These are phyloP conservation scores for Drosophila teissieri DNA, from an alignment of 1,140 invertebrate genomes.

Conservation along the genomic window DNA sequence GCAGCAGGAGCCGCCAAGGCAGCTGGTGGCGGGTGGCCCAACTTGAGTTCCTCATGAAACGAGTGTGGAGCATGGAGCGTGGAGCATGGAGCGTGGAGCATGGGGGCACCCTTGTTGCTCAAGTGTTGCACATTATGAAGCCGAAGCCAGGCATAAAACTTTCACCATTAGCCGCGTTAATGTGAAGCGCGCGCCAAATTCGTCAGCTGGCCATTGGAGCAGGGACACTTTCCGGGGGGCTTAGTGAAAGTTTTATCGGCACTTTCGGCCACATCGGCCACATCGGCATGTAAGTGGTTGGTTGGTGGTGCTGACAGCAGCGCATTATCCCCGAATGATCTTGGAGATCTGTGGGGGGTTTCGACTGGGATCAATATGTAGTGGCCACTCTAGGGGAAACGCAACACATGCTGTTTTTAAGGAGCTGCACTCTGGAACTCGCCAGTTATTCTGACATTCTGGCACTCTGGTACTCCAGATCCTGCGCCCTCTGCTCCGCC, in stretches of 20 bases:
- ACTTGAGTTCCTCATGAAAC: constrained; percentile 49
- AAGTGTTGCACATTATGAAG: constrained; percentile 76
- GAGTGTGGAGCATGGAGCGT: background rate
- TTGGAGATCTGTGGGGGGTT: constrained; percentile 11
- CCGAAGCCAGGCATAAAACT: constrained; percentile 75
- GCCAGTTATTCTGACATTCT: background rate
- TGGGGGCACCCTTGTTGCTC: constrained; percentile 38
- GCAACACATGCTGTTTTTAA: constrained; percentile 31
- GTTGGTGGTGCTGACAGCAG: too few relatives aligned
- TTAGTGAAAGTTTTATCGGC: constrained; percentile 66
- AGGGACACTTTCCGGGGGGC: constrained; percentile 38
- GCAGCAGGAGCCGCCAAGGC: background rate
- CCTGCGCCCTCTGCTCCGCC: too few relatives aligned
- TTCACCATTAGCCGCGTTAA: constrained; percentile 79
- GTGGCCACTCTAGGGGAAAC: background rate
- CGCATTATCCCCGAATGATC: constrained; percentile 6
- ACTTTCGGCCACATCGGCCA: constrained; percentile 45
- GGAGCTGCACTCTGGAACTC: background rate
- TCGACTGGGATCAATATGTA: background rate
- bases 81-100: too few relatives aligned
- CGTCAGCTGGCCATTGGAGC: constrained; percentile 74
- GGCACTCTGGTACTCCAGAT: background rate
- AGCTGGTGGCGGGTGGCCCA: background rate
- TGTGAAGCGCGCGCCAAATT: constrained; percentile 71
- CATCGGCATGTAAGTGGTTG: constrained; percentile 19